A percentile compares a stretch with the other conserved stretches of the same genome.
Conservation (phyloP, 2,113 vertebrate genomes). For the Sinosuthora webbiana region DNA sequence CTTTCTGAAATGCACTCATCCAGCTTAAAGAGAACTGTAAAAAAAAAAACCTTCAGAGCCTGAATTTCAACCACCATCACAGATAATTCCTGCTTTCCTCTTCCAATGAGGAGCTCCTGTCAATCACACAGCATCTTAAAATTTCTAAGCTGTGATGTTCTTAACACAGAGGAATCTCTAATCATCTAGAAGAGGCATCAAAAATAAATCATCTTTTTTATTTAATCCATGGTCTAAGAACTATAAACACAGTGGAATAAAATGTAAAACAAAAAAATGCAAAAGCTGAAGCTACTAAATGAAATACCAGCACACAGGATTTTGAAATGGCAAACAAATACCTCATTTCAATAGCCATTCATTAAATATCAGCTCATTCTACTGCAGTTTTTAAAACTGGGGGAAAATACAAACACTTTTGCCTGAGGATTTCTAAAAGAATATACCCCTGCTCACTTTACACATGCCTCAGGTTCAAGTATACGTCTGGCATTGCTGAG, state of each 20-base stretch:
- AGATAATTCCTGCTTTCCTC: not conserved
- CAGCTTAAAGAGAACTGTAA: not conserved
- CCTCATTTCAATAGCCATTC: not conserved
- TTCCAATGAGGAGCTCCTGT: not conserved
- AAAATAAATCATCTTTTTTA: accelerated
- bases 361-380: not conserved
- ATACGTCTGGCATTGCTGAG: not conserved
- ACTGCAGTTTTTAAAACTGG: not conserved
- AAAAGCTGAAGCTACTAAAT: not conserved
- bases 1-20: not conserved
- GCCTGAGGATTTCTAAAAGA: not conserved
- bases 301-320: not conserved
- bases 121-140: not conserved
- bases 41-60: not conserved
- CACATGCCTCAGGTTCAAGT: not conserved
- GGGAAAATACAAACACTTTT: not conserved
- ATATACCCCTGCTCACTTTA: accelerated
- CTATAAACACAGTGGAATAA: not conserved
- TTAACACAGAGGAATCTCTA: not conserved
- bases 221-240: not conserved
- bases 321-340: not conserved
- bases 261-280: not conserved
- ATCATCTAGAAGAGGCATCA: not conserved
- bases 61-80: not conserved
- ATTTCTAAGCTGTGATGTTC: not conserved